Evolutionary conservation across 2,113 vertebrate genomes (phyloP).

Genomic region (Emberiza fucata): DNA sequence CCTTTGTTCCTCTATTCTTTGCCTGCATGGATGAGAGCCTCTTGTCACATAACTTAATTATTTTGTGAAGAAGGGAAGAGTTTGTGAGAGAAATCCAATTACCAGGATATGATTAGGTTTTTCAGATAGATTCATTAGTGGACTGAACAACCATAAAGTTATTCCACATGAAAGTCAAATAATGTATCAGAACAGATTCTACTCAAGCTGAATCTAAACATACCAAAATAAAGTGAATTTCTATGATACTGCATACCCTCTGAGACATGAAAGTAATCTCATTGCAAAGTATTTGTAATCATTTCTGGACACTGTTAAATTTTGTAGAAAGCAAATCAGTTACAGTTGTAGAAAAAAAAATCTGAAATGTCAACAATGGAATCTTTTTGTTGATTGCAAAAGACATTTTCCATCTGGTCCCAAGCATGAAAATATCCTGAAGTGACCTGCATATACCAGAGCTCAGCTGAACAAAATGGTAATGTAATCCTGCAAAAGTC

Average conservation of each 20-base stretch:
- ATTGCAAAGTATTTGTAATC: conserved; percentile 51
- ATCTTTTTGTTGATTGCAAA: conserved; percentile 52
- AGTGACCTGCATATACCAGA: conserved; percentile 32
- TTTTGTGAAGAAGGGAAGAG: not conserved
- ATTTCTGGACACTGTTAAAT: conserved; percentile 49
- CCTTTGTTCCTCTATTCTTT: not conserved
- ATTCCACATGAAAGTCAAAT: not conserved
- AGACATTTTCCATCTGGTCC: conserved; percentile 65
- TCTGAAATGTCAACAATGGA: conserved; percentile 38
- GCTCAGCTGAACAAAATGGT: conserved; percentile 7
- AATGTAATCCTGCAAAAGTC: not conserved
- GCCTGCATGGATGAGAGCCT: not conserved
- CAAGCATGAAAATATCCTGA: conserved; percentile 52
- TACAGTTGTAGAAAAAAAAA: conserved; percentile 59
- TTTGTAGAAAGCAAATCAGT: conserved; percentile 59
- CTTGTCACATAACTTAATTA: not conserved
- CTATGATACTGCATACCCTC: conserved; percentile 13
- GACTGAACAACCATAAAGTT: not conserved
- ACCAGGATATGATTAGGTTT: not conserved
- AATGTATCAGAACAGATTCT: not conserved
- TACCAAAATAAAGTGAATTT: conserved; percentile 21
- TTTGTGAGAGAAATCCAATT: not conserved
- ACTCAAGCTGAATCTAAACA: not conserved
- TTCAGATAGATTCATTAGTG: not conserved
- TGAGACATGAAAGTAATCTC: conserved; percentile 51